phyloP scores from a whole-genome alignment of 1,140 invertebrate genomes.

The Drosophila tsacasi region DNA sequence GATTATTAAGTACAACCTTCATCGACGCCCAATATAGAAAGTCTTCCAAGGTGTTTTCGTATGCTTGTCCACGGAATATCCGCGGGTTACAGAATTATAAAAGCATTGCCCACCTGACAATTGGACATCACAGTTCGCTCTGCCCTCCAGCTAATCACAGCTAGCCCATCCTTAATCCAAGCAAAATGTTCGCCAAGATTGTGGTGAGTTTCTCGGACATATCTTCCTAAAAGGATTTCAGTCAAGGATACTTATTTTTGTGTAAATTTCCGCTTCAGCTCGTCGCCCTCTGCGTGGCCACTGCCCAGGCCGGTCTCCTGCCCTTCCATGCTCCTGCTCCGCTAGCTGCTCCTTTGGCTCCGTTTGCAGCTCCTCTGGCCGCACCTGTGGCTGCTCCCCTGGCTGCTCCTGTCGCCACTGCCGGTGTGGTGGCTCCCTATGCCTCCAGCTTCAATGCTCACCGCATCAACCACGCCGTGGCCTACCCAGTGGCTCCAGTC shows the following conservation, averaged over 20 bases:
- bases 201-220: conserved; percentile 59
- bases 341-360: conserved; percentile 41
- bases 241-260: conserved; percentile 4
- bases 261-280: conserved; percentile 41
- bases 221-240: background rate
- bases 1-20: conserved; percentile 73
- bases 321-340: conserved; percentile 65
- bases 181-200: conserved; percentile 75
- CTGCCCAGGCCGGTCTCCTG: conserved; percentile 76
- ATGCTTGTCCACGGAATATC: conserved; percentile 46
- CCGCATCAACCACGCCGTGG: conserved; percentile 87
- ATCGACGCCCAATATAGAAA: conserved; percentile 61
- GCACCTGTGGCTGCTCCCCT: conserved; percentile 50
- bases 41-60: conserved; percentile 57
- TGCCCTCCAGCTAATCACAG: conserved; percentile 61
- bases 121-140: conserved; percentile 58
- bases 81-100: conserved; percentile 66
- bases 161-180: conserved; percentile 18
- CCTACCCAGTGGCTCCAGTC: conserved; percentile 84
- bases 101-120: conserved; percentile 41
- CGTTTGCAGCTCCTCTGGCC: conserved; percentile 68
- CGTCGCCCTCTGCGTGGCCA: conserved; percentile 68
- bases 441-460: conserved; percentile 87
- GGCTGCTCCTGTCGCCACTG: conserved; percentile 63
- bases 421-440: conserved; percentile 85